Conservation (phyloP, 1,140 invertebrate species). For the Stegodyphus dumicola region DNA sequence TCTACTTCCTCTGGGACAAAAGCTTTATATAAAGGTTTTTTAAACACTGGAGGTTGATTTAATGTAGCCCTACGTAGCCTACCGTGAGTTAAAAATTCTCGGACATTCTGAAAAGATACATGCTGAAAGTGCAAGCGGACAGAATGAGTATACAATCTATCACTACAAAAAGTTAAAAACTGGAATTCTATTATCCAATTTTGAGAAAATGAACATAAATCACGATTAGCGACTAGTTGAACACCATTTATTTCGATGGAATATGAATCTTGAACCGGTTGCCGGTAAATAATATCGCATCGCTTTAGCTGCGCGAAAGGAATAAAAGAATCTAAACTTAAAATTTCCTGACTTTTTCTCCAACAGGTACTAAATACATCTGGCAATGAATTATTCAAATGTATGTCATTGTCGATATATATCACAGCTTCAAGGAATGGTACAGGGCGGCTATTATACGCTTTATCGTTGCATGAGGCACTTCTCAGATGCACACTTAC, state of each 20-base stretch:
- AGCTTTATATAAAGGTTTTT: constrained; percentile 84
- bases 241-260: constrained; percentile 29
- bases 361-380: constrained; percentile 12
- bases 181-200: constrained; percentile 16
- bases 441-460: not conserved
- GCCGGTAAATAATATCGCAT: constrained; percentile 26
- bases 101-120: not conserved
- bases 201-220: constrained; percentile 9
- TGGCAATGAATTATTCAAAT: not conserved
- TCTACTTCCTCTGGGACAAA: constrained; percentile 91
- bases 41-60: constrained; percentile 75
- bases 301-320: constrained; percentile 23
- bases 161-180: not conserved
- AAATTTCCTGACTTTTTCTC: constrained; percentile 45
- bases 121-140: constrained; percentile 23
- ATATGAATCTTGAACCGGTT: constrained; percentile 22
- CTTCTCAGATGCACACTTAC: constrained; percentile 1
- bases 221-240: constrained; percentile 35
- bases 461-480: not conserved
- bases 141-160: constrained; percentile 4
- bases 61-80: constrained; percentile 14
- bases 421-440: constrained; percentile 5
- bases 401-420: constrained; percentile 1
- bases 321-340: constrained; percentile 20
- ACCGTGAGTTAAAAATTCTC: not conserved